phyloP scores from a whole-genome alignment of 2,888 invertebrate genomes.

The Ochropleura leucogaster region DNA sequence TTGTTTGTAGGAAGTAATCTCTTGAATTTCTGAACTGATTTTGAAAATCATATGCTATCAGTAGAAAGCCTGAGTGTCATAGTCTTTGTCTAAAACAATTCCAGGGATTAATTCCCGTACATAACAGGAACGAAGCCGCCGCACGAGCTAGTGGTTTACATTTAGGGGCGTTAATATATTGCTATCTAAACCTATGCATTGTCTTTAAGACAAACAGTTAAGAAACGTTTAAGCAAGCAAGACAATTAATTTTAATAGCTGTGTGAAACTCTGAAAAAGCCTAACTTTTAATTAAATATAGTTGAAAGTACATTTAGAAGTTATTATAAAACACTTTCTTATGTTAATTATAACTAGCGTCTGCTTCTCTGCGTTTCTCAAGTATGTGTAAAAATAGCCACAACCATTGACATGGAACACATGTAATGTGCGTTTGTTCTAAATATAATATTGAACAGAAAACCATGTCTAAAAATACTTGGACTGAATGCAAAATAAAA shows the following conservation, averaged over 20 bases:
- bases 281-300: constrained; percentile 17
- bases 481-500: background rate
- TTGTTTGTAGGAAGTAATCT: too few species aligned
- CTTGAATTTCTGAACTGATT: too few species aligned
- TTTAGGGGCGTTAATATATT: background rate
- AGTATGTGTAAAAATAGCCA: constrained; percentile 46
- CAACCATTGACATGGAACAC: constrained; percentile 48
- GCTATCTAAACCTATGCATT: background rate
- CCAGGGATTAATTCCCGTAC: too few species aligned
- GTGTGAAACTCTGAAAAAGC: constrained; percentile 7
- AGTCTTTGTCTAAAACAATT: too few species aligned
- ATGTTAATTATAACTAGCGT: constrained; percentile 50
- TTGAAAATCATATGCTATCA: too few species aligned
- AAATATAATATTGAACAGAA: constrained; percentile 41
- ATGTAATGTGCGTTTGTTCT: constrained; percentile 50
- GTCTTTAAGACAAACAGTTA: background rate
- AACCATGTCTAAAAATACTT: constrained; percentile 45
- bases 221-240: background rate
- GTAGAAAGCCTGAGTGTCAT: too few species aligned
- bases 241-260: constrained; percentile 27
- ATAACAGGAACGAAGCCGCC: too few species aligned
- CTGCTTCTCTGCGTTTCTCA: constrained; percentile 47
- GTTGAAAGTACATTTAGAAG: constrained; percentile 35
- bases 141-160: too few species aligned
- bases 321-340: constrained; percentile 43